A percentile compares a stretch with the other conserved stretches of the same genome.
phyloP scores from a whole-genome alignment of 1,140 invertebrate species.

The Calephelis nemesis region DNA sequence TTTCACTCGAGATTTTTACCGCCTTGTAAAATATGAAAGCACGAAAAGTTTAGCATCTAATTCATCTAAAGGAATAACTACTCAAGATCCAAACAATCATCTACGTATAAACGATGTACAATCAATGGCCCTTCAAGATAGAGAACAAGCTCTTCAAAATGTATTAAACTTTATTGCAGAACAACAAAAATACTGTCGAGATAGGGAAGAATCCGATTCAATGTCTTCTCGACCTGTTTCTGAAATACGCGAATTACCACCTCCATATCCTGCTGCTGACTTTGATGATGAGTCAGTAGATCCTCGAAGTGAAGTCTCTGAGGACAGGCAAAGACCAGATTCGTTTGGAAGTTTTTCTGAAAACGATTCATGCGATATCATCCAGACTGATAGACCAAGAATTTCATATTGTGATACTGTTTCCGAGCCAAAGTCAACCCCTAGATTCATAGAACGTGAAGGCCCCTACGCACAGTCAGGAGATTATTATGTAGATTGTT shows the following conservation, averaged over 20 bases:
- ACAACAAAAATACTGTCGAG: conserved; percentile 85
- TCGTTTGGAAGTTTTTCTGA: conserved; percentile 73
- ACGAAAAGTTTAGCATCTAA: conserved; percentile 88
- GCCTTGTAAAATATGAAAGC: conserved; percentile 89
- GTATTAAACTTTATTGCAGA: conserved; percentile 88
- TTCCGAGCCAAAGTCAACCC: conserved; percentile 65
- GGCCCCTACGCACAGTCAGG: conserved; percentile 69
- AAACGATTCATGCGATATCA: conserved; percentile 66
- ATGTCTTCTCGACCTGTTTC: conserved; percentile 77
- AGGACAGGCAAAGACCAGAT: conserved; percentile 67
- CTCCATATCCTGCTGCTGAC: conserved; percentile 69
- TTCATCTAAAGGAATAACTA: conserved; percentile 82
- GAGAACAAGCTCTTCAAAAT: conserved; percentile 85
- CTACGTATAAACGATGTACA: conserved; percentile 71
- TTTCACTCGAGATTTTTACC: conserved; percentile 88
- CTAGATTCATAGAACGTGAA: conserved; percentile 68
- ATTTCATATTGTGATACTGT: conserved; percentile 58
- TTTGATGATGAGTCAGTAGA: conserved; percentile 72
- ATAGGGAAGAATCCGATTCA: conserved; percentile 79
- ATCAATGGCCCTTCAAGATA: conserved; percentile 76
- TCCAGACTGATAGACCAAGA: conserved; percentile 47
- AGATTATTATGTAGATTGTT: conserved; percentile 59
- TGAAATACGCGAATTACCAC: conserved; percentile 74
- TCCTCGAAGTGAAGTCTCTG: conserved; percentile 68
- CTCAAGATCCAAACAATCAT: conserved; percentile 66